Conservation (phyloP, 2,888 invertebrate species). For the Lasioglossum villosulum region DNA sequence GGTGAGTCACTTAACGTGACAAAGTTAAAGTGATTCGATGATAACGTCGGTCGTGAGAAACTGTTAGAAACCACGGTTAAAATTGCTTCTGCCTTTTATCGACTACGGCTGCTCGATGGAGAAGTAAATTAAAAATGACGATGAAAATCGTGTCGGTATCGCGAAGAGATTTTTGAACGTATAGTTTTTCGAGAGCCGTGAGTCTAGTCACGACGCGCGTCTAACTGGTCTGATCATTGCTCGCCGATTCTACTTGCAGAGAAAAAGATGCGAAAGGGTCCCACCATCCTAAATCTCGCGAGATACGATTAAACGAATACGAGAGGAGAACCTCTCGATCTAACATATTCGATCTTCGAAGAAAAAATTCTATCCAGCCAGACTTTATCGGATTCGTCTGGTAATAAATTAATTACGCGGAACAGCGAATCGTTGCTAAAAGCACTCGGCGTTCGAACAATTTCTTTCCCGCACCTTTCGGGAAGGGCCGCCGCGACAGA, state of each 20-base stretch:
- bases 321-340: neutral
- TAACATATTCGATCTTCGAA: neutral
- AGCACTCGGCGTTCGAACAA: neutral
- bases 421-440: constrained; percentile 11
- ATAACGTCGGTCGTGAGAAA: neutral
- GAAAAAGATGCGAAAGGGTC: neutral
- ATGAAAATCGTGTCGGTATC: neutral
- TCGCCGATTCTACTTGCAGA: neutral
- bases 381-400: neutral
- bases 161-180: too few species aligned
- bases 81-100: neutral
- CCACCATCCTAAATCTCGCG: neutral
- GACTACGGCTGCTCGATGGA: neutral
- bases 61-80: neutral
- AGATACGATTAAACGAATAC: neutral
- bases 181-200: neutral
- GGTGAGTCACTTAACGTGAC: constrained; percentile 8
- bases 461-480: neutral
- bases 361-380: neutral
- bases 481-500: constrained; percentile 5
- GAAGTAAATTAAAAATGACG: neutral
- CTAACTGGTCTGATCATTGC: neutral
- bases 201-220: neutral
- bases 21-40: neutral
- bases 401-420: constrained; percentile 5